Evolutionary conservation across 1,140 invertebrate genomes (phyloP), one percentile per base, ranked within the genome.

Genomic region (Helicorthomorpha holstii): DNA sequence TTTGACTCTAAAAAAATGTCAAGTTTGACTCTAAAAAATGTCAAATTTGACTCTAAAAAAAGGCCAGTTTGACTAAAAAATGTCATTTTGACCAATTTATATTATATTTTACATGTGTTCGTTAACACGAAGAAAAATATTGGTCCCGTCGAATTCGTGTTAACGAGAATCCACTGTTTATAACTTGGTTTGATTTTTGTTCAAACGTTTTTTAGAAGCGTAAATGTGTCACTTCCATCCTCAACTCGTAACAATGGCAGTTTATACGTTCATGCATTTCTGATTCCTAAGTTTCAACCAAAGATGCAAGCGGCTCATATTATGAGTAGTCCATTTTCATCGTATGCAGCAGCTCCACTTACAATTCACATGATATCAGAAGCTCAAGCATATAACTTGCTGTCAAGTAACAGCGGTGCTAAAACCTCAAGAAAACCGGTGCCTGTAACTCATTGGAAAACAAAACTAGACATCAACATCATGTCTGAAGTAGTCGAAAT

Each of bases 311-410:
- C 48, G 57, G 24, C 59, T 54, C 23, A 61, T 59, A 49, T 58
- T 55, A 63, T 74, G 1, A 65, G 75, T 53, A 73, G 78, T 54
- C 66, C 73, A 16, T 65, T 69, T 3, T 62, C 68, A 25, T 67
- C 73, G 1, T 70, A 76, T 43, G 73, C 75, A 27, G 69, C 72
- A 24, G 70, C 81, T 41, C 70, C 71, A 38, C 60, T 89, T 29
- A 82, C 83, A 1, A 74, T 79, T 21, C 81, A 80, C 61, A 71
- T 72, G 49, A 64, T 83, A 48, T 84, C 84, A n/a, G 73, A 79
- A 61, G 78, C 79, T 38, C 73, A 76, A 60, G 74, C 79, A 24
- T 85, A 85, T 62, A 86, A 85, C 64, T 70, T 90, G 38, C 67
- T 88, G 2, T n/a, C n/a, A n/a, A n/a, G n/a, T n/a, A n/a, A n/a